Evolutionary conservation across 2,888 invertebrate species (phyloP).

Genomic region (Auanema freiburgensis): DNA sequence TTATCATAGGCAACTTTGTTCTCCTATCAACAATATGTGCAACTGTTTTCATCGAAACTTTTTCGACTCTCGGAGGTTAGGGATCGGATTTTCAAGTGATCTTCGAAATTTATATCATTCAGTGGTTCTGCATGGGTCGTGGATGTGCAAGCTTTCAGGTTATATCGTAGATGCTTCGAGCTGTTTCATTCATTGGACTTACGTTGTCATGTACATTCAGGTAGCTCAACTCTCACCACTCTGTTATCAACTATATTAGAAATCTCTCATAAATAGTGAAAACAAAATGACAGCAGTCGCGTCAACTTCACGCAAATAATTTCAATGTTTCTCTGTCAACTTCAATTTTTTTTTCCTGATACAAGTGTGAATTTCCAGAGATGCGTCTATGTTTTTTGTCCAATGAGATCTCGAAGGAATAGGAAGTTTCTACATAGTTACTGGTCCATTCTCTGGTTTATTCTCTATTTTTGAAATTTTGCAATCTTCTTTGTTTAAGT

Average conservation of each 20-base stretch:
- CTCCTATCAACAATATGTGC: conserved; percentile 24
- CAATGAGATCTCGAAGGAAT: conserved; percentile 13
- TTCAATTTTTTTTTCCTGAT: conserved; percentile 3
- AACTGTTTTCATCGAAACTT: conserved; percentile 30
- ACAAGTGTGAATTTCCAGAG: conserved; percentile 12
- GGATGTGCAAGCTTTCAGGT: conserved; percentile 33
- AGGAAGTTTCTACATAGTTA: conserved; percentile 11
- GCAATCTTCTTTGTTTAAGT: conserved; percentile 11
- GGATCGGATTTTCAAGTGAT: neutral
- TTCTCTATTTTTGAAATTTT: neutral
- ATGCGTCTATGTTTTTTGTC: conserved; percentile 20
- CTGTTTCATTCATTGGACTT: conserved; percentile 44
- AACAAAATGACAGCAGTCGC: neutral
- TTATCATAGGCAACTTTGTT: conserved; percentile 38
- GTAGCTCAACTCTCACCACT: conserved; percentile 10
- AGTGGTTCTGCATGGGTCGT: conserved; percentile 32
- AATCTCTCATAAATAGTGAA: neutral
- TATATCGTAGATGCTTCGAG: conserved; percentile 38
- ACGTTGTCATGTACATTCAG: conserved; percentile 42
- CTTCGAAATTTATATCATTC: conserved; percentile 5
- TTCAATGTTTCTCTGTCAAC: neutral
- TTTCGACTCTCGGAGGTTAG: conserved; percentile 25
- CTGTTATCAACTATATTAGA: neutral
- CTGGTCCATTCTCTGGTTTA: conserved; percentile 14
- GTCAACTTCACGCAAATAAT: neutral